Conservation (phyloP, 2,888 invertebrate species). For the Tetanocera ferruginea region DNA sequence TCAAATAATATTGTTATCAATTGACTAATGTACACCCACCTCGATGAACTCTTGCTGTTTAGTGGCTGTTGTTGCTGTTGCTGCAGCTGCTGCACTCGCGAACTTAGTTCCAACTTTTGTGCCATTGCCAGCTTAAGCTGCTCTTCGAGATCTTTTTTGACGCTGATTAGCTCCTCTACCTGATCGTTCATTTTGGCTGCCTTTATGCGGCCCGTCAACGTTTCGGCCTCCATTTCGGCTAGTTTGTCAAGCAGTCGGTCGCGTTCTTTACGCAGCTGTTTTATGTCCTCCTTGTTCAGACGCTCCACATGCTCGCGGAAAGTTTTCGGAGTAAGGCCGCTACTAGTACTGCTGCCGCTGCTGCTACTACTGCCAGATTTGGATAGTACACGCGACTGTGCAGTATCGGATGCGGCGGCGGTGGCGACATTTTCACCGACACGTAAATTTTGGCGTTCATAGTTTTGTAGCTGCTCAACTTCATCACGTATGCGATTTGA, state of each 20-base stretch:
- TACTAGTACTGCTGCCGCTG: constrained; percentile 47
- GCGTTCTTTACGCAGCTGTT: constrained; percentile 78
- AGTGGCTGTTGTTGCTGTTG: constrained; percentile 58
- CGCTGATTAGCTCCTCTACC: constrained; percentile 73
- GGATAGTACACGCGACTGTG: constrained; percentile 13
- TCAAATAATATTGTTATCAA: background rate
- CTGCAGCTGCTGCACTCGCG: constrained; percentile 73
- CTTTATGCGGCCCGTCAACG: constrained; percentile 76
- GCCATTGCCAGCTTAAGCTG: constrained; percentile 73
- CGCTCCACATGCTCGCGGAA: constrained; percentile 66
- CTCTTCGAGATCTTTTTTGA: constrained; percentile 75
- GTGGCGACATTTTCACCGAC: constrained; percentile 41
- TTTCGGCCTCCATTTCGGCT: constrained; percentile 84
- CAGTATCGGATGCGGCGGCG: constrained; percentile 42
- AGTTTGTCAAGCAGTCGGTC: constrained; percentile 81
- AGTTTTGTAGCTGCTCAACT: constrained; percentile 76
- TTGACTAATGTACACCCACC: constrained; percentile 54
- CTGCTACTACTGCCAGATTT: constrained; percentile 48
- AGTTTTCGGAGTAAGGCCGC: constrained; percentile 63
- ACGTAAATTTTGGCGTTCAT: constrained; percentile 61
- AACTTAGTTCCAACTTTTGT: constrained; percentile 74
- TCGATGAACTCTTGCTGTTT: constrained; percentile 63
- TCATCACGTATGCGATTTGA: constrained; percentile 80
- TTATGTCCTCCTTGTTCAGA: constrained; percentile 72
- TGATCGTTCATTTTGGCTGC: constrained; percentile 77